Conservation (phyloP, 2,113 vertebrate genomes). For the human region DNA sequence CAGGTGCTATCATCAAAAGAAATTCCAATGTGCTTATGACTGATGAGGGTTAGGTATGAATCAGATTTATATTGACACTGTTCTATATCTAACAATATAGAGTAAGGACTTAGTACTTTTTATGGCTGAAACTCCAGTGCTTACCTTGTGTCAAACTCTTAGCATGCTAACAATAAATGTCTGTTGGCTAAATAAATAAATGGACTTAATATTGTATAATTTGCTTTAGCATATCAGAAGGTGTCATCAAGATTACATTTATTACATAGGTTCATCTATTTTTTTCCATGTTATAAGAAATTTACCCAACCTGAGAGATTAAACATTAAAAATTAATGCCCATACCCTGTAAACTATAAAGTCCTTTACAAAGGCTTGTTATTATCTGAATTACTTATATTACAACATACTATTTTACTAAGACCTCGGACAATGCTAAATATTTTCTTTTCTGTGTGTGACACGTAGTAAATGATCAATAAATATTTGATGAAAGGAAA, state of each 20-base stretch:
- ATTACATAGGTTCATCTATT: neutral
- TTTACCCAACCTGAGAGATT: neutral
- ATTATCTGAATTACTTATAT: neutral
- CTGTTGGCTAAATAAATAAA: slow-evolving; percentile 16
- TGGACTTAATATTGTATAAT: neutral
- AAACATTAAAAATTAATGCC: neutral
- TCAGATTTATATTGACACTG: neutral
- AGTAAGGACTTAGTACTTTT: neutral
- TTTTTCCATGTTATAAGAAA: slow-evolving; percentile 15
- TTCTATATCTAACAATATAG: neutral
- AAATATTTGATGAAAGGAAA: neutral
- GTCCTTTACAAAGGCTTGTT: neutral
- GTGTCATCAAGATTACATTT: neutral
- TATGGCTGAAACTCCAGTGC: neutral
- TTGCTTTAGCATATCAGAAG: slow-evolving; percentile 8
- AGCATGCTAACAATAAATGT: slow-evolving; percentile 6
- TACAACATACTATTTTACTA: neutral
- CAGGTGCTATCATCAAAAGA: neutral
- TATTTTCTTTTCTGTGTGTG: neutral
- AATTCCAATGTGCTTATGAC: neutral
- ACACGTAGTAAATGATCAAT: neutral
- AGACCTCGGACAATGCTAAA: neutral
- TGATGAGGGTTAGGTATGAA: slow-evolving; percentile 10
- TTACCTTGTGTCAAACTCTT: neutral
- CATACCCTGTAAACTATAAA: neutral